Base-by-base conservation (phyloP, 2,888 invertebrate genomes). In the Mythimna ferrago region DNA sequence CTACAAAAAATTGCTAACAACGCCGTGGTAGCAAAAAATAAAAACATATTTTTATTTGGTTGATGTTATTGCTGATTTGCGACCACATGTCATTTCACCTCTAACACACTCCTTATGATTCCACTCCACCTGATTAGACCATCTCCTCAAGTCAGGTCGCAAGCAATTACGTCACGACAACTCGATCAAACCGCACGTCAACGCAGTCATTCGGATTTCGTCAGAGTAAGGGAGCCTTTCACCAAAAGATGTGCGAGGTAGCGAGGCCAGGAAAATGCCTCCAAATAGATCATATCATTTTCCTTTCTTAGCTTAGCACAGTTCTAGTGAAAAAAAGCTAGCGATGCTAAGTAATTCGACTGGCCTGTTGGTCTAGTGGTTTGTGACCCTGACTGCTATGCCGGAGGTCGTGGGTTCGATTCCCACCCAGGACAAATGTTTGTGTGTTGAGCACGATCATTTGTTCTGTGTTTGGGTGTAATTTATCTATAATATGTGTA, bases 151-250 rank as follows among this genome's bases (percentile, higher is more conserved):
- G 66, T 80, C 84, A 64, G 66, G 65, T 80, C 84, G 74, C 78
- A 81, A 79, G 80, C 90, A 88, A 90, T 90, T 87, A 88, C 75
- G 71, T 70, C 75, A 76, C 78, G 66, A 80, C 71, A 80, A 81
- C 84, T 86, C 86, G 85, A 88, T 87, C 85, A 85, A 78, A 78
- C 71, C 76, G 68, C 84, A 84, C 78, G 89, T 89, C 89, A 88
- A 74, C 81, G 84, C 75, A 75, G 32, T 61, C 35, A 73, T 76
- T 81, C 81, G 64, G 68, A 79, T 79, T 73, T 81, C 76, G 78
- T 74, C 53, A 73, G 67, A 79, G 80, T 86, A 80, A 84, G 21
- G 61, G 1, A n/a, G 21, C 21, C 2, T 7, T 14, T 11, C 61
- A 61, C 4, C 2, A 41, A 21, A 26, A 61, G n/a, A 41, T 21